Conservation (phyloP, 2,797 vertebrate species). For the Enteromius paludinosus region DNA sequence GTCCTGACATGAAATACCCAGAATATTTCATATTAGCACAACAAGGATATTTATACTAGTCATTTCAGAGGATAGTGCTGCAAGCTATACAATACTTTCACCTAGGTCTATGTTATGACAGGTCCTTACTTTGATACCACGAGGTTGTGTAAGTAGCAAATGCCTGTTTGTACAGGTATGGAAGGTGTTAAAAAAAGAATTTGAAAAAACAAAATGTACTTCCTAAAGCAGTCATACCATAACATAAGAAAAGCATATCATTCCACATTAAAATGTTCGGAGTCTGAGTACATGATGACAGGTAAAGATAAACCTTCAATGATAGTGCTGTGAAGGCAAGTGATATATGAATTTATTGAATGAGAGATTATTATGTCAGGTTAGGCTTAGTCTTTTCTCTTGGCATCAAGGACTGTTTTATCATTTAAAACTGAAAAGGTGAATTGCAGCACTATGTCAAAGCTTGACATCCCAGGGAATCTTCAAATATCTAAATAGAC, state of each 20-base stretch:
- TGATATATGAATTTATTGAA: neutral
- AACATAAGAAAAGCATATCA: slow-evolving; percentile 35
- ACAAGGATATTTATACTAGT: slow-evolving; percentile 7
- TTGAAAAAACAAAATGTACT: slow-evolving; percentile 21
- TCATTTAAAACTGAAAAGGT: neutral
- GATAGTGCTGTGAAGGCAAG: neutral
- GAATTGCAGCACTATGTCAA: neutral
- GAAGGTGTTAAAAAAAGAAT: slow-evolving; percentile 20
- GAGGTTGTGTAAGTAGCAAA: slow-evolving; percentile 44
- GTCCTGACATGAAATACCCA: neutral
- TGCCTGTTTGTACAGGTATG: slow-evolving; percentile 50
- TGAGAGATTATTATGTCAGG: neutral
- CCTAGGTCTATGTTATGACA: slow-evolving; percentile 44
- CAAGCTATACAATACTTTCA: slow-evolving; percentile 26
- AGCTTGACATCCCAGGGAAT: neutral
- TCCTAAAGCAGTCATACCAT: slow-evolving; percentile 41
- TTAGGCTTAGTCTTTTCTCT: neutral
- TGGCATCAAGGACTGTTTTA: neutral
- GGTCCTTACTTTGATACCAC: slow-evolving; percentile 34
- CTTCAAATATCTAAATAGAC: neutral
- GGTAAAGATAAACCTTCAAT: neutral
- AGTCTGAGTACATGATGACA: neutral
- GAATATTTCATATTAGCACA: neutral
- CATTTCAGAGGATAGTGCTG: slow-evolving; percentile 29
- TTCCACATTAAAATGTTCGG: neutral